Evolutionary conservation across 2,888 invertebrate species (phyloP).

Genomic region (Eupithecia tripunctaria): DNA sequence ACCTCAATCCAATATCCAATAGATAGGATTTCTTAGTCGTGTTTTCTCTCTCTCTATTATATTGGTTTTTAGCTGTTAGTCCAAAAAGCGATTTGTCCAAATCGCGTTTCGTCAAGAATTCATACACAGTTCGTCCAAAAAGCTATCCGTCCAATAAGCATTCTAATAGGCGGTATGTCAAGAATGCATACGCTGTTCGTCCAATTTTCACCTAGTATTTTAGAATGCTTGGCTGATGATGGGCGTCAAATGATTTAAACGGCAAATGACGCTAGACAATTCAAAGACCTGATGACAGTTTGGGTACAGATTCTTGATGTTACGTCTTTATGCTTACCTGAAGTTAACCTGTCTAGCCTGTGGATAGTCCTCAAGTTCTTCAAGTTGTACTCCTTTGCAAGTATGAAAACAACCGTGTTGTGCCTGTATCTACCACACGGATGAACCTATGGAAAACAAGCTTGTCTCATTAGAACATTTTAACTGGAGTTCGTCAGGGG

Average conservation of each 20-base stretch:
- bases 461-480: conserved; percentile 38
- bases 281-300: background rate
- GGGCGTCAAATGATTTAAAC: background rate
- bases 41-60: background rate
- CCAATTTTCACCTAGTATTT: too few relatives aligned
- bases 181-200: too few relatives aligned
- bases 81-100: too few relatives aligned
- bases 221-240: background rate
- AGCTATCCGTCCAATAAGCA: too few relatives aligned
- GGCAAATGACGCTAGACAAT: background rate
- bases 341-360: conserved; percentile 97
- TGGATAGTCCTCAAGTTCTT: conserved; percentile 97
- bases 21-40: too few relatives aligned
- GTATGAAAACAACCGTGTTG: conserved; percentile 98
- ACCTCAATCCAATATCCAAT: too few relatives aligned
- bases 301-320: background rate
- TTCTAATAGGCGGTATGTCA: too few relatives aligned
- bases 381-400: conserved; percentile 97
- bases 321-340: conserved; percentile 82
- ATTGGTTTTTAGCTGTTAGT: too few relatives aligned
- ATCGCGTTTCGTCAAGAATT: too few relatives aligned
- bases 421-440: conserved; percentile 99
- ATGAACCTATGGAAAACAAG: conserved; percentile 89
- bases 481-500: conserved; percentile 27
- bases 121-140: too few relatives aligned